Percentiles rank a stretch among this genome's conserved stretches.
phyloP scores from a whole-genome alignment of 2,888 invertebrate species.

The Yponomeuta plumbellus region DNA sequence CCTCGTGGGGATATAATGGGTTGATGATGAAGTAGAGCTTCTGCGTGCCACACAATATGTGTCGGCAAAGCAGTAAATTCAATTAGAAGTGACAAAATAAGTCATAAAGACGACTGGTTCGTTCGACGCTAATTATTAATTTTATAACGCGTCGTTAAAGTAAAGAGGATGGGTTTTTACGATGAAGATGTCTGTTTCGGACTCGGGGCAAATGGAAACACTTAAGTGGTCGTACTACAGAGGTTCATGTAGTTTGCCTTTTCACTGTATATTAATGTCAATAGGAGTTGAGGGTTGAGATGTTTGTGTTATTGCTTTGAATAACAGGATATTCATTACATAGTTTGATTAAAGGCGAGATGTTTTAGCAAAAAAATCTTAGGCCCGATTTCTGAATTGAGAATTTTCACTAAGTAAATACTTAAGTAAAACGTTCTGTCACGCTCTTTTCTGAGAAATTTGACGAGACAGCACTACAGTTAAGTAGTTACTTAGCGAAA shows the following conservation, averaged over 20 bases:
- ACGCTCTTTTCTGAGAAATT: too few species aligned
- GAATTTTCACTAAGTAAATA: too few species aligned
- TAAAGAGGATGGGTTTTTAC: slow-evolving; percentile 4
- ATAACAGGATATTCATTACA: too few species aligned
- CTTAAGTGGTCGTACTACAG: too few species aligned
- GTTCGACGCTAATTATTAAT: background rate
- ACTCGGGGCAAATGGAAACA: background rate
- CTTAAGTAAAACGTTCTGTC: too few species aligned
- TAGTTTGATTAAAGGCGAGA: too few species aligned
- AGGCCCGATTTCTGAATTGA: too few species aligned
- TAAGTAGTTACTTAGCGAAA: too few species aligned
- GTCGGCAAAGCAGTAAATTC: slow-evolving; percentile 24
- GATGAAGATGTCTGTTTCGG: background rate
- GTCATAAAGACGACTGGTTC: slow-evolving; percentile 27
- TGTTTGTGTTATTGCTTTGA: too few species aligned
- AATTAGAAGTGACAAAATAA: slow-evolving; percentile 35
- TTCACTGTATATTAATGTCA: background rate
- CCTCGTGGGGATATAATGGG: too few species aligned
- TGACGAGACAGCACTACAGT: too few species aligned
- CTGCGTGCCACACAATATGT: background rate
- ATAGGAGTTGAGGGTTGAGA: background rate
- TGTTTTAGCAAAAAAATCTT: too few species aligned
- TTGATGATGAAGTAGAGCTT: background rate
- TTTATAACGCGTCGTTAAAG: slow-evolving; percentile 8
- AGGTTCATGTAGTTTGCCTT: background rate